Conservation (phyloP, 2,888 invertebrate genomes). For the Spicauda simplicius region DNA sequence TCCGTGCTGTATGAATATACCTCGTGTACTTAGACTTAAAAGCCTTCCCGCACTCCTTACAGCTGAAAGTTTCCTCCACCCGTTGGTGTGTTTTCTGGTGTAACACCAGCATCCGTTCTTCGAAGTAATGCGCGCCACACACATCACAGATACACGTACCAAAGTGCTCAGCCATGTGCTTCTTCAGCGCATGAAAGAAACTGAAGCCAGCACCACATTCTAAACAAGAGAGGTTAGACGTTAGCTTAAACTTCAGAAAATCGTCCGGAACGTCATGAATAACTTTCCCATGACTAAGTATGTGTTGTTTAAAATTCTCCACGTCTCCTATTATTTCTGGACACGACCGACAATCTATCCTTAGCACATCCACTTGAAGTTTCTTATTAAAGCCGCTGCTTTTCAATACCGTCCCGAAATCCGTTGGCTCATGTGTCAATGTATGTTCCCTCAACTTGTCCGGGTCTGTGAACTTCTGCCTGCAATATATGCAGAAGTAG, state of each 20-base stretch:
- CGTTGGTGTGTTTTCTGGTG: conserved; percentile 67
- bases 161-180: conserved; percentile 75
- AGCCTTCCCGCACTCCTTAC: conserved; percentile 75
- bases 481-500: conserved; percentile 64
- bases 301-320: conserved; percentile 59
- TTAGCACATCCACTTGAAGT: conserved; percentile 60
- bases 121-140: conserved; percentile 78
- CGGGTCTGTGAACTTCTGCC: conserved; percentile 62
- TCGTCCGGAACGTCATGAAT: conserved; percentile 54
- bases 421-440: conserved; percentile 58
- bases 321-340: conserved; percentile 55
- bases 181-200: conserved; percentile 69
- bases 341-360: conserved; percentile 71
- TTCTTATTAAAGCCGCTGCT: conserved; percentile 54
- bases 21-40: conserved; percentile 73
- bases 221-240: conserved; percentile 52
- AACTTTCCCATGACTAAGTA: conserved; percentile 53
- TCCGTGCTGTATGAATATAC: conserved; percentile 64
- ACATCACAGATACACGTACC: conserved; percentile 72
- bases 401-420: conserved; percentile 55
- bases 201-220: conserved; percentile 53
- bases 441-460: conserved; percentile 64
- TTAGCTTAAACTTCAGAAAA: conserved; percentile 64
- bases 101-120: conserved; percentile 69
- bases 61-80: conserved; percentile 73